Percentiles rank a stretch among this genome's conserved stretches.
phyloP scores from a whole-genome alignment of 2,888 invertebrate species.

The Harmothoe impar region DNA sequence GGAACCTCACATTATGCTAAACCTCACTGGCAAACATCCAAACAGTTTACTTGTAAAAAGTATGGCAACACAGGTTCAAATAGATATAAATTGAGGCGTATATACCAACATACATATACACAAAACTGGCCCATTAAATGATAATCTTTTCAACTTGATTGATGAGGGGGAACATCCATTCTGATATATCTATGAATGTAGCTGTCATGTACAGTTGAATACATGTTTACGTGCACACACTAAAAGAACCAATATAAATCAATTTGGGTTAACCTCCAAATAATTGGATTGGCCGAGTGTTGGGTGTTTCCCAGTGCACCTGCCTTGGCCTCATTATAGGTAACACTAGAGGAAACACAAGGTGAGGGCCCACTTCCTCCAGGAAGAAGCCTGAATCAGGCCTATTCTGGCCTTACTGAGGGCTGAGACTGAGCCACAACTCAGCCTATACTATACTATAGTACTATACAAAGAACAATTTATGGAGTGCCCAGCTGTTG shows the following conservation, averaged over 20 bases:
- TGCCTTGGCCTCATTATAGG: constrained; percentile 15
- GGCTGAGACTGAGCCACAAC: no score
- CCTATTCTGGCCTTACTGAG: no score
- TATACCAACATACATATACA: no score
- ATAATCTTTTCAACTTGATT: neutral
- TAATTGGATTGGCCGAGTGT: neutral
- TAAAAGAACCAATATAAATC: constrained; percentile 21
- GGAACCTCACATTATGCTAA: neutral
- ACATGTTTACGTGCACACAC: neutral
- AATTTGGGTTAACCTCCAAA: neutral
- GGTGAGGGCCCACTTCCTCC: neutral
- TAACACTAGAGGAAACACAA: neutral
- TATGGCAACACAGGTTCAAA: no score
- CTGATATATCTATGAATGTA: neutral
- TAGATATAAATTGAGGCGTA: no score
- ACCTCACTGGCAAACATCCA: neutral
- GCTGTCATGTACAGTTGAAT: neutral
- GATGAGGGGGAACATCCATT: neutral
- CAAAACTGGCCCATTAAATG: no score
- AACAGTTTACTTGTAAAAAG: no score
- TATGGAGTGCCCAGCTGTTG: no score
- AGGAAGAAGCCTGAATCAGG: neutral
- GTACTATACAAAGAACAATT: no score
- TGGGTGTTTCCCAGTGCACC: neutral
- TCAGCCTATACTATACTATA: no score